Evolutionary conservation across 2,113 vertebrate species (phyloP).

Genomic region (Leptodactylus fuscus): DNA sequence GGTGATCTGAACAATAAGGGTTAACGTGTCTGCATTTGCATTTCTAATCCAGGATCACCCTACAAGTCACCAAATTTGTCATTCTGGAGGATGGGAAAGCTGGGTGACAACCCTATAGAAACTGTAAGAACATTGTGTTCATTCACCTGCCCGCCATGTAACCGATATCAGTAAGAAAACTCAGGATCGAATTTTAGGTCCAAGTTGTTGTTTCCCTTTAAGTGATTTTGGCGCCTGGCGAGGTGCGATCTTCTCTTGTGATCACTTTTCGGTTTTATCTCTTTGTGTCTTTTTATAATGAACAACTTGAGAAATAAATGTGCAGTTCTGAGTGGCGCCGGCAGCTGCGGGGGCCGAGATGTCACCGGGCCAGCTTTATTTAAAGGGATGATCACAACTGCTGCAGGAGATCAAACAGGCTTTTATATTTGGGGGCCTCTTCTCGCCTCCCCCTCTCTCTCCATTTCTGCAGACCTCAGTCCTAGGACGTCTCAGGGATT

Average conservation of each 20-base stretch:
- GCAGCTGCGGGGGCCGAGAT: constrained; percentile 5
- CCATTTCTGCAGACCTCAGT: not conserved
- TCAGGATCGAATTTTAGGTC: not conserved
- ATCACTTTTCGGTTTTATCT: not conserved
- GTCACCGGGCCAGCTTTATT: constrained; percentile 13
- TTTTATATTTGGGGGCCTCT: not conserved
- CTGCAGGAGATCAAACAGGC: not conserved
- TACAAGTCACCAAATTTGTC: too few species aligned
- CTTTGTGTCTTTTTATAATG: constrained; percentile 7
- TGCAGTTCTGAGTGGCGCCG: not conserved
- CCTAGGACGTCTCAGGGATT: not conserved
- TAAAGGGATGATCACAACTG: too few species aligned
- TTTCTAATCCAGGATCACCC: too few species aligned
- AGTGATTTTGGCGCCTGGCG: not conserved
- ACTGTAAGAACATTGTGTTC: too few species aligned
- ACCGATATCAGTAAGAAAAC: not conserved
- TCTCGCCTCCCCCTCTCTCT: too few species aligned
- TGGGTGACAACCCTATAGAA: too few species aligned
- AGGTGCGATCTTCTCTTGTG: not conserved
- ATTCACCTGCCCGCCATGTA: too few species aligned
- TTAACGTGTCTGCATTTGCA: too few species aligned
- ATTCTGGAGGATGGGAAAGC: too few species aligned
- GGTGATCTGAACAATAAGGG: too few species aligned
- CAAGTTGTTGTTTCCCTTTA: too few species aligned
- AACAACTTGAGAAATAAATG: not conserved